Base-by-base conservation (phyloP, 1,140 invertebrate species). In the Drosophila eugracilis region DNA sequence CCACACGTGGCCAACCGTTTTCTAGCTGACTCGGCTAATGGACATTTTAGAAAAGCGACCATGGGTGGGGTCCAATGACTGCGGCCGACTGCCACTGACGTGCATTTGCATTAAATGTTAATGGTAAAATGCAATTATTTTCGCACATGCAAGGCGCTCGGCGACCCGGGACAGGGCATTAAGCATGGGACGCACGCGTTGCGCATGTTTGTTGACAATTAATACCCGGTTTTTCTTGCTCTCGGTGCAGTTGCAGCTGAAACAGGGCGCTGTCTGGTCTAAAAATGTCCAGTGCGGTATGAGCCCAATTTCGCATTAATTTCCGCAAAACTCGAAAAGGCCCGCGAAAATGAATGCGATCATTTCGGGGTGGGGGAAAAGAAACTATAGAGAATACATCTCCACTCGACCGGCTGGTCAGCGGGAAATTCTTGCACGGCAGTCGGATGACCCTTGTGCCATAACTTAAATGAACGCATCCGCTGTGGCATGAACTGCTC, bases 171-270 rank as follows among this genome's bases (percentile, higher is more conserved):
- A 42, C 36, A 22, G 41, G 17, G 41, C 26, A 55, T 37, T 48
- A 28, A 49, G 28, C 39, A 39, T 53, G n/a, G 21, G 39, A 52
- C 63, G 15, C 42, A 79, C 63, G 70, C 63, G 60, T 77, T 73
- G 69, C 54, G 63, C 75, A 84, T 78, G 80, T 75, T 79, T 75
- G 80, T 79, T 85, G 80, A 85, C 79, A 84, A 84, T 84, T 84
- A 79, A 85, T 85, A 75, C 53, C 57, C 41, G 54, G 53, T 66
- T 80, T 48, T 37, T 58, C 49, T 67, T 48, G 47, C 28, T 12
- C 14, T 21, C 19, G 42, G 12, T 24, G 48, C 19, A 30, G 53
- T 28, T 41, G 41, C 36, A 42, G 39, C 49, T 76, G 73, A 44
- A 36, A 26, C 54, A 37, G 39, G 41, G 60, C 47, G 47, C 47